Conservation (phyloP, 1,140 invertebrate genomes). For the Drosophila ambigua region DNA sequence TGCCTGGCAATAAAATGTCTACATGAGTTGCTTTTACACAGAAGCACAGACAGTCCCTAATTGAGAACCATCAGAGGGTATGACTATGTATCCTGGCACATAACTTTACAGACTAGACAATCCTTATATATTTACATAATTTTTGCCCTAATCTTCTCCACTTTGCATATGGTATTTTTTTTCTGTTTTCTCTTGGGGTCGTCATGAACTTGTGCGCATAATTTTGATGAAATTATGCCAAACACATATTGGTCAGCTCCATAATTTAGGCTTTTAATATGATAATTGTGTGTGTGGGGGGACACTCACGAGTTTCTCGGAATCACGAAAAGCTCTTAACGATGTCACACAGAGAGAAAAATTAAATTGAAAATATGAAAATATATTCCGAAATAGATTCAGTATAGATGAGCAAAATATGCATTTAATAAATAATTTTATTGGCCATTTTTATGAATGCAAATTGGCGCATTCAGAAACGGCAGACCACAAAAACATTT, state of each 20-base stretch:
- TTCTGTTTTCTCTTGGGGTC: not conserved
- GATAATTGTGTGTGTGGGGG: slow-evolving; percentile 5
- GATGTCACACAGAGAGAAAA: too few relatives aligned
- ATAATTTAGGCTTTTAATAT: slow-evolving; percentile 7
- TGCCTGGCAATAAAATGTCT: slow-evolving; percentile 6
- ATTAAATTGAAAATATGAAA: not conserved
- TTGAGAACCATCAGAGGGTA: too few relatives aligned
- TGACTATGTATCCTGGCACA: too few relatives aligned
- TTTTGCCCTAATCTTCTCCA: not conserved
- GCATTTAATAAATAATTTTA: slow-evolving; percentile 8
- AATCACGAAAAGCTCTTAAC: too few relatives aligned
- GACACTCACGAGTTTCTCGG: not conserved
- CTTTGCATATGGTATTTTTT: slow-evolving; percentile 23
- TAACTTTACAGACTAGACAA: too few relatives aligned
- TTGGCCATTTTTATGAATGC: slow-evolving; percentile 1
- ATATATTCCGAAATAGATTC: not conserved
- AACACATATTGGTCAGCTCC: slow-evolving; percentile 25
- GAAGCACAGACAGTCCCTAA: too few relatives aligned
- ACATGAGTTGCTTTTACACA: too few relatives aligned
- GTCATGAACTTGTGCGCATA: slow-evolving; percentile 32
- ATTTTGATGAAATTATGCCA: slow-evolving; percentile 40
- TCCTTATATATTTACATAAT: too few relatives aligned
- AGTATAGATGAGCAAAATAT: slow-evolving; percentile 5
- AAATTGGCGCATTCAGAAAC: not conserved
- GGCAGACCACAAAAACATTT: not conserved